A percentile compares a stretch with the other conserved stretches of the same genome.
Conservation (phyloP, 64 coral and sea anemone species). For the Montipora capricornis region DNA sequence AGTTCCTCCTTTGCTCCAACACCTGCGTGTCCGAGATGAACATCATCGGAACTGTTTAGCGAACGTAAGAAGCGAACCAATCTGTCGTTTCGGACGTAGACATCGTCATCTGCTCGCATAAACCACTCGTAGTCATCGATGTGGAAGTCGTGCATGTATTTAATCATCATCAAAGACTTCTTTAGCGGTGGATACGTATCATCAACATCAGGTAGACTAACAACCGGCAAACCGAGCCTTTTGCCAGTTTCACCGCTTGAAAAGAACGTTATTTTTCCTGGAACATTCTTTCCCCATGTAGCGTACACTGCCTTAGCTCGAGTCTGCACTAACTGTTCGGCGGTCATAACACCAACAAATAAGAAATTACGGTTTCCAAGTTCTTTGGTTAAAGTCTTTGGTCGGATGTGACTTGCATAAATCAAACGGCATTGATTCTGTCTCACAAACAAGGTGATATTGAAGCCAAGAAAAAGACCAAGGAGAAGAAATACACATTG, state of each 20-base stretch:
- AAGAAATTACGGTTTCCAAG: conserved; percentile 71
- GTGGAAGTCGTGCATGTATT: conserved; percentile 97
- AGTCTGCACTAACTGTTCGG: conserved; percentile 82
- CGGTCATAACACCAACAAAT: conserved; percentile 95
- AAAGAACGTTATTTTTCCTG: conserved; percentile 91
- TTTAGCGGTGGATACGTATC: conserved; percentile 90
- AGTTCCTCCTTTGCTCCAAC: conserved; percentile 71
- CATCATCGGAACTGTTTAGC: conserved; percentile 89
- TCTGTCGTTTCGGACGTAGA: conserved; percentile 91
- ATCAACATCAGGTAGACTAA: conserved; percentile 83
- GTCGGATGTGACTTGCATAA: conserved; percentile 62
- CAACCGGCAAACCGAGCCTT: conserved; percentile 62
- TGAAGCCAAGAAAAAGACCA: conserved; percentile 74
- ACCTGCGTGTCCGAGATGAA: conserved; percentile 91
- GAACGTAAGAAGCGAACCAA: conserved; percentile 73
- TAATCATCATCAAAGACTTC: conserved; percentile 97
- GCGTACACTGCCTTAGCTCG: conserved; percentile 89
- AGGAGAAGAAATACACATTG: conserved; percentile 65
- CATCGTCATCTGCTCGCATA: conserved; percentile 95
- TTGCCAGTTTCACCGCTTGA: conserved; percentile 71
- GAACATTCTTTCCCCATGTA: conserved; percentile 86
- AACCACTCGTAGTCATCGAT: conserved; percentile 96
- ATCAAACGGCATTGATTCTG: conserved; percentile 85
- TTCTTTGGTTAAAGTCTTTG: conserved; percentile 65
- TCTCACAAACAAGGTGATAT: conserved; percentile 58